phyloP scores from a whole-genome alignment of 2,113 vertebrate species.

The Asarcornis scutulata region DNA sequence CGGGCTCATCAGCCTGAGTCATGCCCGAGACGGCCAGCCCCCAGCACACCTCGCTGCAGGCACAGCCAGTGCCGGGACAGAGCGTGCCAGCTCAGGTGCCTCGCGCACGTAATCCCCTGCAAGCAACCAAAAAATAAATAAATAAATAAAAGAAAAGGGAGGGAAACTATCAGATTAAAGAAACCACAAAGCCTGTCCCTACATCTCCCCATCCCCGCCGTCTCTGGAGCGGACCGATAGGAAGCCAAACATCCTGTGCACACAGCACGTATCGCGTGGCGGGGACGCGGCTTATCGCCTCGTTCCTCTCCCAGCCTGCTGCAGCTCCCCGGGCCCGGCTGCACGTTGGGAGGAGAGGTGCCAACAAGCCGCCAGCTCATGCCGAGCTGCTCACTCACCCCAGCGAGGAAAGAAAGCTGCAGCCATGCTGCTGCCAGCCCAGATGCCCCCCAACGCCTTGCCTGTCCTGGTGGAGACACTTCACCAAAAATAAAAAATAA shows the following conservation, averaged over 20 bases:
- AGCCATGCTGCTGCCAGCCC: neutral
- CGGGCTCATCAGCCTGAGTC: neutral
- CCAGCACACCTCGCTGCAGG: neutral
- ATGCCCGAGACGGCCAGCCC: neutral
- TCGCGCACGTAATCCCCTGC: neutral
- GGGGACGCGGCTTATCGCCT: neutral
- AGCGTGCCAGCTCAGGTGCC: rapidly evolving
- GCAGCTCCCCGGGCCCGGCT: neutral
- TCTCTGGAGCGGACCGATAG: rapidly evolving
- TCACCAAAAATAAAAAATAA: neutral
- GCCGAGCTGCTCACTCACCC: rapidly evolving
- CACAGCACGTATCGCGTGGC: rapidly evolving
- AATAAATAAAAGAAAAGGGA: neutral
- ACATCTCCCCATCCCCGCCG: neutral
- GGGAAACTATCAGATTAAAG: neutral
- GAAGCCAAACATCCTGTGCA: slow-evolving; percentile 47
- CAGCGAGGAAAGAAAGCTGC: neutral
- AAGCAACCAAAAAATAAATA: neutral
- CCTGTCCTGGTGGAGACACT: rapidly evolving
- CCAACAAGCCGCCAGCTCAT: slow-evolving; percentile 40
- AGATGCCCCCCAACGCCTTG: neutral
- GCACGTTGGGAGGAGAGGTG: neutral
- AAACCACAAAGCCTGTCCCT: neutral
- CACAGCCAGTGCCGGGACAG: neutral
- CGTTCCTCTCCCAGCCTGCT: neutral